Evolutionary conservation across 2,888 invertebrate species (phyloP).

Genomic region (Hylaea fasciaria): DNA sequence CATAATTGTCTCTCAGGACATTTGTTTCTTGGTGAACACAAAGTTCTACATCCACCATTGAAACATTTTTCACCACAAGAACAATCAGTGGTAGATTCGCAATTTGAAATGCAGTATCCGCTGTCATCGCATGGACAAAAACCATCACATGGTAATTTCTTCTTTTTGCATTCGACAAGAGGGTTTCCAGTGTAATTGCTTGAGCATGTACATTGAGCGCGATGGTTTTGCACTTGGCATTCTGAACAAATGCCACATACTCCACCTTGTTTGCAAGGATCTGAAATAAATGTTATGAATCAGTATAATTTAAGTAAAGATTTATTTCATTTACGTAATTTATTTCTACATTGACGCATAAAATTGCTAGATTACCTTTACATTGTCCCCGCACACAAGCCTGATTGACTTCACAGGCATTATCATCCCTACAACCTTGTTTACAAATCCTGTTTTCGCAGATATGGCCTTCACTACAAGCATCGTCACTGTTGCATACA

Average conservation of each 20-base stretch:
- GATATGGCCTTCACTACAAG: slow-evolving; percentile 92
- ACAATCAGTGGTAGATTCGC: slow-evolving; percentile 88
- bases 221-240: slow-evolving; percentile 93
- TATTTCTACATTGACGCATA: background rate
- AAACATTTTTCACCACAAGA: slow-evolving; percentile 92
- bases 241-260: slow-evolving; percentile 94
- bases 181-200: slow-evolving; percentile 93
- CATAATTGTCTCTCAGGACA: slow-evolving; percentile 93
- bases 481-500: slow-evolving; percentile 93
- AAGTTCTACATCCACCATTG: slow-evolving; percentile 88
- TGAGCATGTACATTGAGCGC: slow-evolving; percentile 94
- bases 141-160: slow-evolving; percentile 89
- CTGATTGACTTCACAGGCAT: slow-evolving; percentile 89
- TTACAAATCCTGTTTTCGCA: slow-evolving; percentile 95
- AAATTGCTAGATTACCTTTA: slow-evolving; percentile 82
- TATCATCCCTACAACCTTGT: slow-evolving; percentile 94
- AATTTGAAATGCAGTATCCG: slow-evolving; percentile 91
- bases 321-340: background rate
- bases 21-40: slow-evolving; percentile 88
- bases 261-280: slow-evolving; percentile 90
- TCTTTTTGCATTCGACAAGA: slow-evolving; percentile 89
- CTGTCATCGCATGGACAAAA: slow-evolving; percentile 92
- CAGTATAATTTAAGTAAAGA: background rate
- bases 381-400: slow-evolving; percentile 94
- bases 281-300: slow-evolving; percentile 62